phyloP scores from a whole-genome alignment of 1,140 invertebrate genomes.

The Dinothrombium tinctorium region DNA sequence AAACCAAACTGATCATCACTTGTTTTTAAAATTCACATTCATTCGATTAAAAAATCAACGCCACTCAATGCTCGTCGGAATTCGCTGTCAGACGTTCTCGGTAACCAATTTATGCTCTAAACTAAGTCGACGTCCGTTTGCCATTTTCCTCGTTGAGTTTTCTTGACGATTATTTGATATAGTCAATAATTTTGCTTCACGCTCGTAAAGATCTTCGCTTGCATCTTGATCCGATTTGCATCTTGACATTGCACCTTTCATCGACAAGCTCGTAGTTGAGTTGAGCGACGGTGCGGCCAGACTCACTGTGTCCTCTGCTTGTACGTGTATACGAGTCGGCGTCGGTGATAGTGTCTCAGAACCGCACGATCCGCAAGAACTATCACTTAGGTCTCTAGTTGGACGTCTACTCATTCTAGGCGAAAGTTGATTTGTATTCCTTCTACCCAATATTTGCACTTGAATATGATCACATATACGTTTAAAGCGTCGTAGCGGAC shows the following conservation, averaged over 20 bases:
- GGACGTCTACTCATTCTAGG: conserved; percentile 35
- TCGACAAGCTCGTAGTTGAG: conserved; percentile 4
- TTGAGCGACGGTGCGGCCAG: conserved; percentile 2
- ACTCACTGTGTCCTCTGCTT: conserved; percentile 13
- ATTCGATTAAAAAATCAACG: no score
- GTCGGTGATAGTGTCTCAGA: conserved; percentile 38
- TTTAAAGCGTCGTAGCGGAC: conserved; percentile 77
- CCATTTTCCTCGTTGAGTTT: no score
- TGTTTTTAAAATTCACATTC: no score
- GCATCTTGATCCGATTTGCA: conserved; percentile 17
- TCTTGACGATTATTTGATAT: conserved; percentile 9
- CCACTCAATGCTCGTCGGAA: no score
- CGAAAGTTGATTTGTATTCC: conserved; percentile 21
- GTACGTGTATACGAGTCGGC: conserved; percentile 13
- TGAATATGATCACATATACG: conserved; percentile 90
- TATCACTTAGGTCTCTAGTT: conserved; percentile 40
- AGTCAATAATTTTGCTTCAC: conserved; percentile 12
- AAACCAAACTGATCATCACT: no score
- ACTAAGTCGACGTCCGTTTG: conserved; percentile 15
- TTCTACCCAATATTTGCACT: conserved; percentile 44
- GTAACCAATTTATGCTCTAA: conserved; percentile 8
- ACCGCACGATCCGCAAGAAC: conserved; percentile 53
- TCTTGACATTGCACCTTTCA: conserved; percentile 11
- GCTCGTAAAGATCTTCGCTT: conserved; percentile 14
- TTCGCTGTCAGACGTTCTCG: no score